A percentile compares a stretch with the other conserved stretches of the same genome.
phyloP scores from a whole-genome alignment of 2,797 vertebrate species.

The Ctenopoma kingsleyae region DNA sequence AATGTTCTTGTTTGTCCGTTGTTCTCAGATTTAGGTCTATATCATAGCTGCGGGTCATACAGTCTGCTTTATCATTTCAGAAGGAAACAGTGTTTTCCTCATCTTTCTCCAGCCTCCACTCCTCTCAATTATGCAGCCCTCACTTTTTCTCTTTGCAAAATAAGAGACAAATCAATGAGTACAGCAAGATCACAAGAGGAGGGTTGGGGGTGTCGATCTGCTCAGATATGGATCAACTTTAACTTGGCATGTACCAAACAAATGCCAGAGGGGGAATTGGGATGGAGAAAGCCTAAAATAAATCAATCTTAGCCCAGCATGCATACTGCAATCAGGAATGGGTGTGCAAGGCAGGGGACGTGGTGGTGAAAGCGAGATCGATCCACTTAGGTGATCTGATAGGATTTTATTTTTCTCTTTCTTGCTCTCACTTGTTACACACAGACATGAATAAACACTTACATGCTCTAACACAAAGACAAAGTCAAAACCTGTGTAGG shows the following conservation, averaged over 20 bases:
- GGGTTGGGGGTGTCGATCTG: conserved; percentile 49
- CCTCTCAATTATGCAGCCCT: conserved; percentile 49
- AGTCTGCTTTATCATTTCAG: conserved; percentile 52
- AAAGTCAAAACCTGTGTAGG: conserved; percentile 28
- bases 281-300: conserved; percentile 45
- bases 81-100: conserved; percentile 37
- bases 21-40: conserved; percentile 51
- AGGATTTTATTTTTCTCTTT: not conserved
- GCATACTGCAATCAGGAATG: conserved; percentile 43
- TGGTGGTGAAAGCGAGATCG: conserved; percentile 45
- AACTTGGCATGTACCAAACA: conserved; percentile 72
- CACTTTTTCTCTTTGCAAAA: conserved; percentile 51
- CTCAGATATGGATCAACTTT: conserved; percentile 76
- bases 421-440: conserved; percentile 15
- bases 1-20: conserved; percentile 55
- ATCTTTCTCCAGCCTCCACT: conserved; percentile 13
- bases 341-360: conserved; percentile 32
- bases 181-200: conserved; percentile 63
- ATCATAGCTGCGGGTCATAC: conserved; percentile 36
- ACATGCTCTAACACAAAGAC: conserved; percentile 16
- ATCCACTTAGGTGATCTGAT: conserved; percentile 56
- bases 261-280: conserved; percentile 53
- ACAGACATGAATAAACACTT: conserved; percentile 13
- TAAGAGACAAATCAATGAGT: conserved; percentile 65
- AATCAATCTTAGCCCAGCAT: conserved; percentile 66